phyloP scores from a whole-genome alignment of 35 echinoderm and acorn worm species.

The Amphiura filiformis region DNA sequence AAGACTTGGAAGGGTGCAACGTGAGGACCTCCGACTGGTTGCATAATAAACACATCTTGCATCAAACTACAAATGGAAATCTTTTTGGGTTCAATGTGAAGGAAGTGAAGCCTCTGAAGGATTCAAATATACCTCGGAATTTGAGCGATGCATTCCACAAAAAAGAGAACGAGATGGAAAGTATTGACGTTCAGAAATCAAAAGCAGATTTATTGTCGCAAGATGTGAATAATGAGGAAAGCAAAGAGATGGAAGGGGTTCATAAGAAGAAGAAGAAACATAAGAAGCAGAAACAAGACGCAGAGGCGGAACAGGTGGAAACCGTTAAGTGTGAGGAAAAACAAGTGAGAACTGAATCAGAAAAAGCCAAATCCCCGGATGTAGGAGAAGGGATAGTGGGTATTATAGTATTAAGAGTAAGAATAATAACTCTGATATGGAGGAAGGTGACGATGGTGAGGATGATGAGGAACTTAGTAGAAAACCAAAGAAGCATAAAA shows the following conservation, averaged over 20 bases:
- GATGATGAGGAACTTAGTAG: background rate
- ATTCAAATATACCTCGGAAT: background rate
- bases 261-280: conserved; percentile 31
- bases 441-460: background rate
- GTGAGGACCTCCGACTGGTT: background rate
- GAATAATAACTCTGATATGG: background rate
- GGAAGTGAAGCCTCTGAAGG: background rate
- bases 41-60: background rate
- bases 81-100: background rate
- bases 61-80: background rate
- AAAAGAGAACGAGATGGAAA: background rate
- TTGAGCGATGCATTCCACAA: background rate
- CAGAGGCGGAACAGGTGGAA: background rate
- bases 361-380: background rate
- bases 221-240: background rate
- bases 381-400: background rate
- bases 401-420: background rate
- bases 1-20: background rate
- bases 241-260: background rate
- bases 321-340: conserved; percentile 20
- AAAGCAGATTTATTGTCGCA: background rate
- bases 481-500: conserved; percentile 18
- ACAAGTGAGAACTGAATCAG: background rate
- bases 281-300: conserved; percentile 19
- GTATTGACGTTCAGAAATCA: background rate